Base-by-base conservation (phyloP, 2,113 vertebrate genomes). In the Papio anubis region DNA sequence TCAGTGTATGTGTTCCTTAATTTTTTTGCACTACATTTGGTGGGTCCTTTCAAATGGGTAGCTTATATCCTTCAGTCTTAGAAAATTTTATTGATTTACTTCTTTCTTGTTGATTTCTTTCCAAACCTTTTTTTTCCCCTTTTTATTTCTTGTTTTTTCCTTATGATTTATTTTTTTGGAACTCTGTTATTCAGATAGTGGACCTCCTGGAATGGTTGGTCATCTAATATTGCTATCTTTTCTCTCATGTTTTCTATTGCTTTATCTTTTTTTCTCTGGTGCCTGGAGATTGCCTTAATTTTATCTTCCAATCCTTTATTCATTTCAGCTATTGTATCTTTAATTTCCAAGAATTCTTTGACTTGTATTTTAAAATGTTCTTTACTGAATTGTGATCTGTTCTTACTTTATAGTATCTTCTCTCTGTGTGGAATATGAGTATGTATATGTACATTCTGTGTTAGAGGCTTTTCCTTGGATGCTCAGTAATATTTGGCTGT, bases 291-390 rank as follows among this genome's bases (percentile, higher is more conserved):
- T 85, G 73, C 32, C 40, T 90, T 27, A 86, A 18, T 86, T 96
- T 96, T 90, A 72, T 86, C 50, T 92, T 86, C n/a, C 20, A 72
- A 68, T 25, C 32, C 18, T 70, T 13, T 57, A 16, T 59, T 76
- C 18, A 95, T 89, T 85, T 95, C 3, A 27, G 38, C 25, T 79
- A 25, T n/a, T 25, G 3, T 92, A 27, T 94, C 78, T 93, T 90
- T 94, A 93, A 84, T 93, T 79, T 91, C 40, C 75, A 85, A 85
- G 66, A 92, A 48, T 50, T 32, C 30, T 68, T 89, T 89, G 6
- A 90, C 80, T 95, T 92, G 81, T 68, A 59, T 48, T 83, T 92
- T 61, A 73, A 43, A 85, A 61, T 95, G 40, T 79, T 83, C 35
- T 80, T 91, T 48, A 79, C 59, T 88, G 45, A 88, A 55, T 90